Evolutionary conservation across 2,797 vertebrate genomes (phyloP).

Genomic region (Sebastes diaconus): DNA sequence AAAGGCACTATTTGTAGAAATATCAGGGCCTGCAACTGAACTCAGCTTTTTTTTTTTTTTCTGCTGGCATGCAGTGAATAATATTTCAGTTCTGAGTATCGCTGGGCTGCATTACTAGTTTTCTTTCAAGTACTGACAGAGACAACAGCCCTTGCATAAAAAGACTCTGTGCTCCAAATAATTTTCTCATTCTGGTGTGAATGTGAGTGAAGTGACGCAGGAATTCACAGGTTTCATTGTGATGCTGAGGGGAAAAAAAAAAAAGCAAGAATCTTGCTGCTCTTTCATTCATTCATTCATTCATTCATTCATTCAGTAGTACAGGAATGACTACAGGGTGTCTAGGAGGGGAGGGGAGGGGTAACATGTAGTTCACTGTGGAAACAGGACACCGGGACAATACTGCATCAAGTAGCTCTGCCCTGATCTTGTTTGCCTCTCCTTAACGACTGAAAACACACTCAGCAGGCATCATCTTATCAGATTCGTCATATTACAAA

Average conservation of each 20-base stretch:
- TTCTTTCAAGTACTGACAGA: conserved; percentile 22
- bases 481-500: conserved; percentile 11
- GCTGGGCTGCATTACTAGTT: conserved; percentile 1
- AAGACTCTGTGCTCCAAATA: background rate
- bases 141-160: conserved; percentile 30
- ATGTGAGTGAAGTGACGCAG: background rate
- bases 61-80: conserved; percentile 7
- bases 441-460: conserved; percentile 22
- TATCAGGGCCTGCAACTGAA: background rate
- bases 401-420: conserved; percentile 30
- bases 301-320: conserved; percentile 53
- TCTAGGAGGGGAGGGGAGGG: conserved; percentile 22
- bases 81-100: background rate
- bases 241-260: background rate
- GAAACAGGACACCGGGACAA: conserved; percentile 60
- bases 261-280: background rate
- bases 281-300: conserved; percentile 44
- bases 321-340: conserved; percentile 22
- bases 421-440: conserved; percentile 16
- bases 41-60: background rate
- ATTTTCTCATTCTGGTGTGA: conserved; percentile 31
- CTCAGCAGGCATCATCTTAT: conserved; percentile 16
- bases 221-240: conserved; percentile 39
- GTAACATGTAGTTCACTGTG: conserved; percentile 50
- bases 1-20: background rate